Evolutionary conservation across 2,797 vertebrate species (phyloP), one percentile per base, ranked within the genome.

Genomic region (Sphaeramia orbicularis): DNA sequence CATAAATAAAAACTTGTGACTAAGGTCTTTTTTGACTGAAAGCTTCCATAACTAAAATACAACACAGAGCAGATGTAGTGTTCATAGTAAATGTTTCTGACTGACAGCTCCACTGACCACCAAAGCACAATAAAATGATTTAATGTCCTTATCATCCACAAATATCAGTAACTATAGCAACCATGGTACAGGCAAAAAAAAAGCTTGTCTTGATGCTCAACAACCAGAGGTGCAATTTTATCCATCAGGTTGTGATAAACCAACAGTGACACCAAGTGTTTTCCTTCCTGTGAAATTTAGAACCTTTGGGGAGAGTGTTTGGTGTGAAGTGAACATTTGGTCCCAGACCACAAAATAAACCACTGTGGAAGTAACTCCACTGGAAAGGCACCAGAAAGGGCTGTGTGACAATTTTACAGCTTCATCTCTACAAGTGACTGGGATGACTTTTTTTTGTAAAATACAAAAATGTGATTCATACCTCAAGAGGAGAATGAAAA

Each of bases 31-130:
- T 13, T 21, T 16, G 5, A 35, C 15, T 41, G n/a, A 66, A 68
- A 52, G 32, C 30, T n/a, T 8, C 13, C 27, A 51, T 65, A 47
- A 74, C 36, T 60, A 44, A 71, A 35, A 7, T 54, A 42, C 44
- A 38, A 49, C 0, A 10, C 13, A 40, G 13, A 2, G 4, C 38
- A 21, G 18, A 12, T 9, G 18, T 35, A 27, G 15, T 62, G 40
- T 30, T 58, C 10, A 13, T 7, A 15, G 7, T 51, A 16, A 49
- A 48, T 38, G 13, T 54, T 51, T n/a, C 18, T 76, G 78, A 83
- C 24, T 53, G 63, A 79, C 71, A 70, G 58, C 24, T 71, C 65
- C 52, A 76, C 35, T 51, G 55, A 52, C 43, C 45, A 50, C 45
- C 37, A 59, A 21, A 64, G 41, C 36, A 16, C 49, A 12, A 40